A percentile compares a stretch with the other conserved stretches of the same genome.
Evolutionary conservation across 2,888 invertebrate species (phyloP).

Genomic region (Papilio protenor): DNA sequence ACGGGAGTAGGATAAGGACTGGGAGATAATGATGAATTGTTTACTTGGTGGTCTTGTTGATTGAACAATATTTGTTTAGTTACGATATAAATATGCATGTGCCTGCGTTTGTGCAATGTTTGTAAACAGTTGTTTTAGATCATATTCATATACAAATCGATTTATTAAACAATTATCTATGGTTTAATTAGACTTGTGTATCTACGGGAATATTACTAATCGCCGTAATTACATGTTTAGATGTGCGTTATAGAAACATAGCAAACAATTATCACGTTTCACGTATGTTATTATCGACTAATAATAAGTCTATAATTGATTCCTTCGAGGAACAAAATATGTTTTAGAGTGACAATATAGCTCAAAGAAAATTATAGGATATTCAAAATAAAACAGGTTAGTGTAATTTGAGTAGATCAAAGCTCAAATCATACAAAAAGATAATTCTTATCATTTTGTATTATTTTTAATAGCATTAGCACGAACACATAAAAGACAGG

Average conservation of each 20-base stretch:
- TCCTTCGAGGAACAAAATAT: background rate
- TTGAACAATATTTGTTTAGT: conserved; percentile 8
- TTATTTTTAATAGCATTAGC: too few relatives aligned
- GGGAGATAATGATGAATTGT: too few relatives aligned
- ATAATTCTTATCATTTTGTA: too few relatives aligned
- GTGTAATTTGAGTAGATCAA: background rate
- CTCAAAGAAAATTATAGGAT: background rate
- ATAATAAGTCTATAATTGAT: background rate
- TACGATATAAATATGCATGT: background rate
- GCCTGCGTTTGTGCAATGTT: background rate
- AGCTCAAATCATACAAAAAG: background rate
- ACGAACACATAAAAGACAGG: too few relatives aligned
- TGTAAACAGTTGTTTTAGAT: conserved; percentile 18
- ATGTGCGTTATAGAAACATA: conserved; percentile 17
- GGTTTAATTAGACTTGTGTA: conserved; percentile 30
- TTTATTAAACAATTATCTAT: conserved; percentile 28
- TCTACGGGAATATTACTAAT: conserved; percentile 26
- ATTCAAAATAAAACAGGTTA: background rate
- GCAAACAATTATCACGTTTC: conserved; percentile 27
- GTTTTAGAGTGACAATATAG: background rate
- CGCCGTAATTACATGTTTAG: conserved; percentile 31
- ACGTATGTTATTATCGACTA: background rate
- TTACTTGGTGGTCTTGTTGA: background rate
- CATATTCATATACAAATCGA: conserved; percentile 23
- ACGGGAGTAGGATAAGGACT: too few relatives aligned